Base-by-base conservation (phyloP, 2,113 vertebrate species). In the Salvelinus alpinus region DNA sequence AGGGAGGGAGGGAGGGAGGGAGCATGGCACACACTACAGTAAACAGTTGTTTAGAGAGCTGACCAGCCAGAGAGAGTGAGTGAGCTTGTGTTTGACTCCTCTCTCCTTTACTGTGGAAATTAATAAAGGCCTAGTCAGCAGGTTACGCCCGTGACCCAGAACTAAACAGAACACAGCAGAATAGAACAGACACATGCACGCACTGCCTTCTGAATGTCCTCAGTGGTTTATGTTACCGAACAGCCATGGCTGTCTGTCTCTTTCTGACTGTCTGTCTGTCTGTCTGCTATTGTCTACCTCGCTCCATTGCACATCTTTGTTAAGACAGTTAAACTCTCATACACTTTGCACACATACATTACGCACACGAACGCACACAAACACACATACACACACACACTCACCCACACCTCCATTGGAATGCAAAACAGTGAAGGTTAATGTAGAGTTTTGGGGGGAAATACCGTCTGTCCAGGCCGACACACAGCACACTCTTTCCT, bases 401-500 rank as follows among this genome's bases (percentile, higher is more conserved):
- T n/a, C 18, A 51, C 67, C 73, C 51, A 57, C 74, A 31, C 67
- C 25, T 54, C 77, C 59, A 14, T 22, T 69, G 72, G 81, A 82
- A 75, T 75, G 68, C 64, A n/a, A 73, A 73, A 74, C 59, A 13
- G 65, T 31, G 78, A 72, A 84, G 75, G 94, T 92, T 90, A 89
- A 80, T 18, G 70, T 80, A 78, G 79, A 73, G 31, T 84, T 87
- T 64, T 22, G 44, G 20, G 91, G 94, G 93, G 94, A 92, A 93
- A 92, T 92, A 92, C 93, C 93, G 93, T 93, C 92, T 92, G 91
- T 94, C 94, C 94, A 93, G 94, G 91, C 92, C 91, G 91, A 94
- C 94, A 94, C 95, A 95, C 95, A 95, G 93, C 94, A 94, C 91
- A 92, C 90, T 78, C 94, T 93, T 99, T 99, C 97, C 97, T 96